A percentile compares a stretch with the other conserved stretches of the same genome.
phyloP scores from a whole-genome alignment of 2,888 invertebrate species.

The Philopedon plagiatum region DNA sequence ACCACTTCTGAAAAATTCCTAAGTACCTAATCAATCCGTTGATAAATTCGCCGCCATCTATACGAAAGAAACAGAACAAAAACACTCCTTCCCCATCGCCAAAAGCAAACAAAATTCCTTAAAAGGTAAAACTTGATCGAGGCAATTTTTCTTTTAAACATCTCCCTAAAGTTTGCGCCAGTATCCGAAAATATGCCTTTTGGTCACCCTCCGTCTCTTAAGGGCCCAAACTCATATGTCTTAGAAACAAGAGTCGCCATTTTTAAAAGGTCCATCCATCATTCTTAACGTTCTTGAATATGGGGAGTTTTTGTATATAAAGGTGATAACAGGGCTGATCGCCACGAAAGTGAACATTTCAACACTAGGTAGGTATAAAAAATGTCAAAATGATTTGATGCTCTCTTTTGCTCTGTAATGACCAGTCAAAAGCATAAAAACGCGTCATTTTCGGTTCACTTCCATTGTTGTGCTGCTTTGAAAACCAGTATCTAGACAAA shows the following conservation, averaged over 20 bases:
- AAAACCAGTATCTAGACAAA: too few species aligned
- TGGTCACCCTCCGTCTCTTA: constrained; percentile 4
- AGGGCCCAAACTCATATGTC: constrained; percentile 12
- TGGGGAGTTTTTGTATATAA: constrained; percentile 12
- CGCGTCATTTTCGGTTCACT: too few species aligned
- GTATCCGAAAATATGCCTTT: constrained; percentile 14
- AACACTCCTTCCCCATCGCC: not conserved
- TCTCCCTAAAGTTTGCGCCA: not conserved
- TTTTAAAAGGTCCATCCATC: constrained; percentile 34
- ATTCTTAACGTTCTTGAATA: constrained; percentile 12
- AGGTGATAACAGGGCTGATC: too few species aligned
- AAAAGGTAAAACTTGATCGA: not conserved
- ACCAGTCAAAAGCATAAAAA: too few species aligned
- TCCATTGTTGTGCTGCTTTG: too few species aligned
- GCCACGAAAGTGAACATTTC: too few species aligned
- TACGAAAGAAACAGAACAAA: too few species aligned
- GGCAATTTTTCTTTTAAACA: constrained; percentile 13
- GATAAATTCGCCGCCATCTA: too few species aligned
- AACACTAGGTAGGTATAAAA: too few species aligned
- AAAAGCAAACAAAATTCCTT: not conserved
- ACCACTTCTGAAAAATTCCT: too few species aligned
- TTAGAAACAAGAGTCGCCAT: constrained; percentile 27
- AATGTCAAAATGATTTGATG: not conserved
- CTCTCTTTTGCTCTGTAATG: too few species aligned
- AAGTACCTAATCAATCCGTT: too few species aligned